phyloP scores from a whole-genome alignment of 2,113 vertebrate species.

The Leptobrachium leishanense region DNA sequence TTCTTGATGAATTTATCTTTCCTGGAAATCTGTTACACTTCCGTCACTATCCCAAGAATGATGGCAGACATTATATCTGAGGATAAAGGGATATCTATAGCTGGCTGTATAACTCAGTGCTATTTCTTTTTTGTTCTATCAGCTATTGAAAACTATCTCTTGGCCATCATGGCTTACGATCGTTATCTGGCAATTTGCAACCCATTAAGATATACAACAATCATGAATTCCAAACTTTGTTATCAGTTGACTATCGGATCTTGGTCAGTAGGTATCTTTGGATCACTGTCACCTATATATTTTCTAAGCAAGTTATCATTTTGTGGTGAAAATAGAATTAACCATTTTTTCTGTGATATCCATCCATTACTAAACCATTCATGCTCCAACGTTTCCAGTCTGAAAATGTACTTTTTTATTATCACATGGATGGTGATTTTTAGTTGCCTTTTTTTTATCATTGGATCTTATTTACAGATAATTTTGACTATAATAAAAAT shows the following conservation, averaged over 20 bases:
- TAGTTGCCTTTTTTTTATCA: conserved; percentile 44
- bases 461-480: conserved; percentile 51
- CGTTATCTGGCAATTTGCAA: conserved; percentile 55
- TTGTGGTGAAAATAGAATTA: conserved; percentile 53
- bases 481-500: conserved; percentile 41
- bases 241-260: conserved; percentile 48
- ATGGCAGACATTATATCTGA: conserved; percentile 40
- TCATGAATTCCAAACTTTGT: conserved; percentile 53
- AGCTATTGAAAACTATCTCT: conserved; percentile 50
- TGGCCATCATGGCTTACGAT: conserved; percentile 56
- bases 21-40: conserved; percentile 58
- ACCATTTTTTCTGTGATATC: conserved; percentile 60
- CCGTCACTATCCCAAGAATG: conserved; percentile 57
- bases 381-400: conserved; percentile 45
- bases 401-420: conserved; percentile 52
- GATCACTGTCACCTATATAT: conserved; percentile 54
- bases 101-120: conserved; percentile 51
- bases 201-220: conserved; percentile 50
- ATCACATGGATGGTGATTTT: conserved; percentile 53
- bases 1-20: conserved; percentile 60
- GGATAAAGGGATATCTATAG: conserved; percentile 41
- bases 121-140: conserved; percentile 55
- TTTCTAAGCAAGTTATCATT: conserved; percentile 53
- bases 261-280: conserved; percentile 52
- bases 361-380: conserved; percentile 53